Evolutionary conservation across 2,888 invertebrate species (phyloP).

Genomic region (Caenorhabditis drosophilae): DNA sequence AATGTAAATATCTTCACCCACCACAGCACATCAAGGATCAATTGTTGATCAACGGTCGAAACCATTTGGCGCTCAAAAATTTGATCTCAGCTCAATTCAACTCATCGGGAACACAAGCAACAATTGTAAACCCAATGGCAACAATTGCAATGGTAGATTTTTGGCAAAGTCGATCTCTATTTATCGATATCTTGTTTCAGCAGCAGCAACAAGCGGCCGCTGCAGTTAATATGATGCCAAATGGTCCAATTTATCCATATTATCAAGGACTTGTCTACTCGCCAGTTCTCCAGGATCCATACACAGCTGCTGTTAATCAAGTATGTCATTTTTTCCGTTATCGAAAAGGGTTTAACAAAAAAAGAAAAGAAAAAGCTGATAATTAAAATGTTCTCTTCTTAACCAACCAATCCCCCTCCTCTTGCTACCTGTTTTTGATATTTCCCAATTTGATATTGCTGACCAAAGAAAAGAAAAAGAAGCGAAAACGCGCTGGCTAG

Average conservation of each 20-base stretch:
- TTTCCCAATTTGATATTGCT: too few species aligned
- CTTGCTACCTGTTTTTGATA: too few species aligned
- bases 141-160: slow-evolving; percentile 23
- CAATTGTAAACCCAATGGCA: slow-evolving; percentile 37
- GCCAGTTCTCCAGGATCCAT: slow-evolving; percentile 48
- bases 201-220: slow-evolving; percentile 53
- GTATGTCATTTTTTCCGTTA: slow-evolving; percentile 16
- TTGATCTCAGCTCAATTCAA: slow-evolving; percentile 50
- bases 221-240: slow-evolving; percentile 48
- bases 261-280: slow-evolving; percentile 57
- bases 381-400: too few species aligned
- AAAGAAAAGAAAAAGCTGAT: too few species aligned
- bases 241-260: slow-evolving; percentile 52
- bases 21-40: slow-evolving; percentile 99
- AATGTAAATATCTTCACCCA: slow-evolving; percentile 99
- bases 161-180: not conserved
- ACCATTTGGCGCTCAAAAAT: slow-evolving; percentile 93
- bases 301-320: slow-evolving; percentile 47
- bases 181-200: not conserved
- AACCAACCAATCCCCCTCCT: too few species aligned
- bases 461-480: too few species aligned
- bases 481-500: too few species aligned
- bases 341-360: too few species aligned
- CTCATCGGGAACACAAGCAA: slow-evolving; percentile 19
- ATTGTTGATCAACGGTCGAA: slow-evolving; percentile 97